Evolutionary conservation across 92 coral and sea anemone genomes (phyloP).

Genomic region (Siderastrea siderea): DNA sequence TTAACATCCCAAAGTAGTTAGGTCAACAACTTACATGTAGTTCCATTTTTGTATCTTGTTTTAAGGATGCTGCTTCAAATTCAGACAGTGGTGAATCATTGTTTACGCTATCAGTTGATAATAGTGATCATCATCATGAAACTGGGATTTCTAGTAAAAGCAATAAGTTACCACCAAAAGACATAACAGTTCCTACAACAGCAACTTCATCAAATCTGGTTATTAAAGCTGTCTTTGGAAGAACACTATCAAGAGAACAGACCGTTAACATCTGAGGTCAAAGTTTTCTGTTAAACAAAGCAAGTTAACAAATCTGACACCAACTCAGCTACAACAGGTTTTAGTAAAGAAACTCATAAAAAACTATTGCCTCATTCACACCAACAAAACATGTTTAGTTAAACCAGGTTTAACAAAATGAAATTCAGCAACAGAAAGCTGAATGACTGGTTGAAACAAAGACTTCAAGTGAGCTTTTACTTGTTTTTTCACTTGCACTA

Average conservation of each 20-base stretch:
- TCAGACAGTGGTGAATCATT: constrained; percentile 8
- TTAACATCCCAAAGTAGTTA: too few relatives aligned
- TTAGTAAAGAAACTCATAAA: neutral
- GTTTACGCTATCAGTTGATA: neutral
- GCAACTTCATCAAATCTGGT: neutral
- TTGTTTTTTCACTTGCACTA: too few relatives aligned
- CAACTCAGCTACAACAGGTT: neutral
- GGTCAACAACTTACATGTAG: neutral
- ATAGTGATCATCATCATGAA: neutral
- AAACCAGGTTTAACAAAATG: too few relatives aligned
- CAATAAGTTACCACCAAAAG: neutral
- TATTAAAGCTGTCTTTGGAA: constrained; percentile 6
- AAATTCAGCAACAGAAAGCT: too few relatives aligned
- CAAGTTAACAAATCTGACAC: neutral
- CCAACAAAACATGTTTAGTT: too few relatives aligned
- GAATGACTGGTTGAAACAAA: too few relatives aligned
- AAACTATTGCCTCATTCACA: too few relatives aligned
- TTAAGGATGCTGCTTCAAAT: neutral
- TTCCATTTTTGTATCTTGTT: neutral
- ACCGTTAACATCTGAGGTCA: neutral
- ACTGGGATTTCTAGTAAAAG: neutral
- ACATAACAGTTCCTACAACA: neutral
- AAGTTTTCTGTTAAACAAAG: constrained; percentile 2
- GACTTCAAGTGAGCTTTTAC: too few relatives aligned
- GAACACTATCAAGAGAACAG: constrained; percentile 8